Conservation (phyloP, 2,888 invertebrate genomes). For the Sinodicranocentrus sp. region DNA sequence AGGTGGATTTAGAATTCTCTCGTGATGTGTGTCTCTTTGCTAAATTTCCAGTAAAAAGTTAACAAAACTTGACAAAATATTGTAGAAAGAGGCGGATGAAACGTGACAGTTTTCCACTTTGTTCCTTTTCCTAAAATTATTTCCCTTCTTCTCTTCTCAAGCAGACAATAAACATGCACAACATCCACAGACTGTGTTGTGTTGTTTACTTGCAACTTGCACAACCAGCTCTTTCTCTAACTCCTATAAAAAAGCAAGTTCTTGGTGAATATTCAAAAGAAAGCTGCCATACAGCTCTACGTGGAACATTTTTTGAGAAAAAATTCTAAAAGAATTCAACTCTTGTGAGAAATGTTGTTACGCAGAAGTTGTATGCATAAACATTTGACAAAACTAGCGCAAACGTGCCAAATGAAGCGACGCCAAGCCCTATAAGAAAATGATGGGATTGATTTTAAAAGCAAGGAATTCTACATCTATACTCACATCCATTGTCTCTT, state of each 20-base stretch:
- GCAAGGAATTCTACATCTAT: not conserved
- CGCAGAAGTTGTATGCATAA: not conserved
- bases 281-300: not conserved
- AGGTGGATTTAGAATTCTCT: too few relatives aligned
- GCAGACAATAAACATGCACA: not conserved
- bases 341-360: not conserved
- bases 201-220: not conserved
- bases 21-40: too few relatives aligned
- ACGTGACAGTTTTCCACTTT: conserved; percentile 11
- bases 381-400: not conserved
- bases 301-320: not conserved
- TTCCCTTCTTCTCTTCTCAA: not conserved
- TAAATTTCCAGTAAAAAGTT: conserved; percentile 4
- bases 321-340: not conserved
- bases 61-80: conserved; percentile 34
- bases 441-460: not conserved
- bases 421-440: not conserved
- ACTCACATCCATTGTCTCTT: not conserved
- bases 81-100: not conserved
- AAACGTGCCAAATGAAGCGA: conserved; percentile 17
- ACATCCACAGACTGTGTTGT: not conserved
- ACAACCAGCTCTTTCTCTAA: not conserved
- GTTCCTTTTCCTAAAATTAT: not conserved
- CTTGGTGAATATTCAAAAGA: conserved; percentile 10
- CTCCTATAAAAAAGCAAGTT: too few relatives aligned